These are phyloP conservation scores for Dynastes maya DNA, from an alignment of 2,888 invertebrate genomes.

Conservation along the genomic window DNA sequence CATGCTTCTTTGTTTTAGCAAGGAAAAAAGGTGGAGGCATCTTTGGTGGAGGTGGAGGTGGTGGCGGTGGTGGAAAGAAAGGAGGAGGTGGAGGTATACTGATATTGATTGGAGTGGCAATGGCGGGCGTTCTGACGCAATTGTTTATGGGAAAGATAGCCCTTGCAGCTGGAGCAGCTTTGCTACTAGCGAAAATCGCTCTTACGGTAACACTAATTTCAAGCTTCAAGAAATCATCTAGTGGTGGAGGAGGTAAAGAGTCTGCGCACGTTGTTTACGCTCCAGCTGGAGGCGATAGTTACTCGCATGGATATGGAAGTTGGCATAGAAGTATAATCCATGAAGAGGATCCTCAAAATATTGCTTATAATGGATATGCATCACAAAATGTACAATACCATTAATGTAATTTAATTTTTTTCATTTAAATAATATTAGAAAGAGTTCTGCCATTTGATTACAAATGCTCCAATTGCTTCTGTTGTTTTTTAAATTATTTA, in stretches of 20 bases:
- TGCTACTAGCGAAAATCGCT: conserved; percentile 79
- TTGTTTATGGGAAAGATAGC: conserved; percentile 80
- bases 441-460: too few species aligned
- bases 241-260: conserved; percentile 68
- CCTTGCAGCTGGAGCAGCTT: conserved; percentile 78
- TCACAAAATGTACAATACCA: conserved; percentile 4
- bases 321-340: conserved; percentile 59
- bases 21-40: conserved; percentile 37
- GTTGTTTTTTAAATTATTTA: too few species aligned
- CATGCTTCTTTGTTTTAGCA: conserved; percentile 24
- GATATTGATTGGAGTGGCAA: conserved; percentile 76
- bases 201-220: conserved; percentile 76
- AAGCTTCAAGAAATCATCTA: conserved; percentile 77
- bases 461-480: too few species aligned
- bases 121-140: conserved; percentile 78
- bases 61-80: conserved; percentile 56
- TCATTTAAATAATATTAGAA: too few species aligned
- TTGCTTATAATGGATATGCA: conserved; percentile 28
- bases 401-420: neutral
- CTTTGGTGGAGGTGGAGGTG: conserved; percentile 52
- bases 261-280: conserved; percentile 72
- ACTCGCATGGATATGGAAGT: conserved; percentile 63
- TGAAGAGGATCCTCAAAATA: conserved; percentile 46
- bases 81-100: conserved; percentile 68
- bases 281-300: conserved; percentile 65